phyloP scores from a whole-genome alignment of 1,140 invertebrate species.

The Drosophila fuyamai region DNA sequence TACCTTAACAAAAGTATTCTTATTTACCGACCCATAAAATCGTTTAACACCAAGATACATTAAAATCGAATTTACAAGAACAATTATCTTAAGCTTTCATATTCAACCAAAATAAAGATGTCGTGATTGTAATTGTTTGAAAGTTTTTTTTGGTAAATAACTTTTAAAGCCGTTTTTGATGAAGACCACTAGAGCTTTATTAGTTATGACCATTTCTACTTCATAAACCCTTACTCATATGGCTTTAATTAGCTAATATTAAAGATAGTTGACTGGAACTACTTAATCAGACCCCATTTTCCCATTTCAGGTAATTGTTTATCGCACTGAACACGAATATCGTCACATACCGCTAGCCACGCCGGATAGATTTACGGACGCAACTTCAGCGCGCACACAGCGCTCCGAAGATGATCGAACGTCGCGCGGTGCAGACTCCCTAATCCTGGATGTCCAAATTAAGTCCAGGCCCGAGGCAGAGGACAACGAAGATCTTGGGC shows the following conservation, averaged over 20 bases:
- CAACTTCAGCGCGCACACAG: slow-evolving; percentile 73
- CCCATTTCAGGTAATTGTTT: slow-evolving; percentile 86
- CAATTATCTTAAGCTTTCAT: too few relatives aligned
- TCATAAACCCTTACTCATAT: too few relatives aligned
- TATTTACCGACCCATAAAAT: neutral
- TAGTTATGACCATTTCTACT: too few relatives aligned
- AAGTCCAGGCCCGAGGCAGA: slow-evolving; percentile 17
- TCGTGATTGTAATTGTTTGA: too few relatives aligned
- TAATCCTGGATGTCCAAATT: slow-evolving; percentile 85
- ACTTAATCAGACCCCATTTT: neutral
- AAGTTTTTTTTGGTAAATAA: too few relatives aligned
- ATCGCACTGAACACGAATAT: slow-evolving; percentile 88
- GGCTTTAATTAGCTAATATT: neutral
- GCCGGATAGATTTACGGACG: slow-evolving; percentile 84
- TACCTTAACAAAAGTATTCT: too few relatives aligned
- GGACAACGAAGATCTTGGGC: slow-evolving; percentile 40
- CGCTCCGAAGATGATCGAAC: slow-evolving; percentile 89
- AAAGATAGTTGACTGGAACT: neutral
- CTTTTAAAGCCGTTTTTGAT: too few relatives aligned
- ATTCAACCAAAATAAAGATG: too few relatives aligned
- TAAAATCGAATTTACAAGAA: too few relatives aligned
- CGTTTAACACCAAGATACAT: too few relatives aligned
- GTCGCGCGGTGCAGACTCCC: slow-evolving; percentile 89
- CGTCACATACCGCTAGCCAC: slow-evolving; percentile 86
- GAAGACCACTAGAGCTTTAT: too few relatives aligned